Conservation (phyloP, 2,113 vertebrate genomes). For the Leptosomus discolor region DNA sequence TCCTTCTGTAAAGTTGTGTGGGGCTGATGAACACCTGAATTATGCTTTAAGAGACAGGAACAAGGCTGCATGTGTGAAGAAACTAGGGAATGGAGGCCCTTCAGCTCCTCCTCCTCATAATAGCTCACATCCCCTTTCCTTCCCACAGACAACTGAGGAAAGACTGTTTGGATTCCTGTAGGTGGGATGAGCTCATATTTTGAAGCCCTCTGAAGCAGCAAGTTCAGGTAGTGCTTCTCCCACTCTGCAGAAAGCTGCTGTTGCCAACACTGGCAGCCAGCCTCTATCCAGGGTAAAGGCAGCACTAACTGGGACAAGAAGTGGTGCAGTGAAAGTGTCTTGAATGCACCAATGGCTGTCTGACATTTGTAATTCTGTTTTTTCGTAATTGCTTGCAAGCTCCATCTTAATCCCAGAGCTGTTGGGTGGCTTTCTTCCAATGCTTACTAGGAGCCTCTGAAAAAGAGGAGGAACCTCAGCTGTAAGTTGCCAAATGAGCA, state of each 20-base stretch:
- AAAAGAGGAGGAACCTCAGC: background rate
- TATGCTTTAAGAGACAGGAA: background rate
- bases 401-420: background rate
- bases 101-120: background rate
- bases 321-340: background rate
- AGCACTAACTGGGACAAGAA: background rate
- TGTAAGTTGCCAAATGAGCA: conserved; percentile 21
- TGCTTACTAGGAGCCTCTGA: background rate
- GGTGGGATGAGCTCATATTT: background rate
- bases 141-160: background rate
- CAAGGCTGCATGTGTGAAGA: background rate
- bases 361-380: background rate
- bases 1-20: background rate
- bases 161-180: background rate
- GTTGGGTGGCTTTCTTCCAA: background rate
- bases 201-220: background rate
- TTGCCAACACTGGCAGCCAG: background rate
- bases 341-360: background rate
- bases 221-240: background rate
- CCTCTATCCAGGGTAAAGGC: background rate
- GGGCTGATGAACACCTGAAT: background rate
- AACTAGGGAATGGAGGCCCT: background rate
- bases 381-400: conserved; percentile 26
- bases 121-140: background rate
- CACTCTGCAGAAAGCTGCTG: background rate